These are phyloP conservation scores for Lasioglossum marginatum DNA, from an alignment of 2,888 invertebrate species.

Conservation along the genomic window DNA sequence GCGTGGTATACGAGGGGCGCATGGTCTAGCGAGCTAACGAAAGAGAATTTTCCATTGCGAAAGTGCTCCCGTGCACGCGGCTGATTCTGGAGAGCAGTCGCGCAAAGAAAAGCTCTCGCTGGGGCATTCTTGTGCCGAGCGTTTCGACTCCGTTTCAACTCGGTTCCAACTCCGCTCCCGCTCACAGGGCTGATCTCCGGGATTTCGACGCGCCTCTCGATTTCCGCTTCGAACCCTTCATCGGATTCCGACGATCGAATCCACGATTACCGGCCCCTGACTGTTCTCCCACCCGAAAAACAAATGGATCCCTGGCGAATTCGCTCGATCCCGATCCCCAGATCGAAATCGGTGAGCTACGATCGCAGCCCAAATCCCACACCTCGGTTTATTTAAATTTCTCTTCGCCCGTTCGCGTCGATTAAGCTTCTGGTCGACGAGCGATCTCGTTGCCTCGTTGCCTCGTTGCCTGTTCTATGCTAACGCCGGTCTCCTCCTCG, in stretches of 20 bases:
- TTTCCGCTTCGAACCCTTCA: constrained; percentile 43
- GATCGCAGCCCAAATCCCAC: constrained; percentile 14
- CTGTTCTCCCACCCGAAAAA: constrained; percentile 28
- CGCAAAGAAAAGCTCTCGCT: constrained; percentile 43
- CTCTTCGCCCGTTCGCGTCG: background rate
- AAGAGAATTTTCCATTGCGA: constrained; percentile 59
- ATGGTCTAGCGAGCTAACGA: constrained; percentile 63
- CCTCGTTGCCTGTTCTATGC: background rate
- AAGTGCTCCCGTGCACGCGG: constrained; percentile 56
- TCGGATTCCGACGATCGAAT: constrained; percentile 48
- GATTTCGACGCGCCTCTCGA: constrained; percentile 28
- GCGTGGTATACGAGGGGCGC: constrained; percentile 45
- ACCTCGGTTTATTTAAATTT: constrained; percentile 39
- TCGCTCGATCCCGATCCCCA: constrained; percentile 8
- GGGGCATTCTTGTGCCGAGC: constrained; percentile 33
- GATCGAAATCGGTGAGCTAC: background rate
- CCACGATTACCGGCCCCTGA: constrained; percentile 25
- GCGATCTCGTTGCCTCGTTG: background rate
- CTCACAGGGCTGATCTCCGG: constrained; percentile 6
- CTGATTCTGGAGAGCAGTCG: constrained; percentile 52
- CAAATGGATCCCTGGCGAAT: constrained; percentile 39
- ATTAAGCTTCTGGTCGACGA: constrained; percentile 15
- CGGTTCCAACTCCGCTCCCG: background rate
- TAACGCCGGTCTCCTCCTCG: background rate
- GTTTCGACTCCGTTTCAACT: constrained; percentile 34